phyloP scores from a whole-genome alignment of 2,113 vertebrate genomes.

The Stigmatopora argus region DNA sequence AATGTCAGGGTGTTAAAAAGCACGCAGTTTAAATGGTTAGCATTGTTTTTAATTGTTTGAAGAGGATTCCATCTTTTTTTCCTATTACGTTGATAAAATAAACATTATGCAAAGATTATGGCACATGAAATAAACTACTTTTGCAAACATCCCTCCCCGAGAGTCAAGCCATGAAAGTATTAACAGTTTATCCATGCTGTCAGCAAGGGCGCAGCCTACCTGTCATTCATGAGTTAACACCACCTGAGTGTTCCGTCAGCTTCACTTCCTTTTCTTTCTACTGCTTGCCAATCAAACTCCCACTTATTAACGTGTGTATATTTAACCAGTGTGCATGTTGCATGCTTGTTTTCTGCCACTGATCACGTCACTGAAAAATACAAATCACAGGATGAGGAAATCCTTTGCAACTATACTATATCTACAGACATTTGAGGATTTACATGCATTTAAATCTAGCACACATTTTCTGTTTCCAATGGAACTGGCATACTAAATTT shows the following conservation, averaged over 20 bases:
- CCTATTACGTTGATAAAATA: background rate
- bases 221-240: constrained; percentile 61
- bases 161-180: constrained; percentile 23
- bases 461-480: background rate
- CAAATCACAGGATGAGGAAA: background rate
- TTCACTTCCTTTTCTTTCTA: constrained; percentile 61
- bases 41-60: background rate
- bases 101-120: background rate
- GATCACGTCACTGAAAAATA: background rate
- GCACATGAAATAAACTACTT: background rate
- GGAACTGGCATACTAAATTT: too few relatives aligned
- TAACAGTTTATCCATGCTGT: constrained; percentile 20
- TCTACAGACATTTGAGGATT: background rate
- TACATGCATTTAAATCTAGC: background rate
- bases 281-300: constrained; percentile 56
- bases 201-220: constrained; percentile 32
- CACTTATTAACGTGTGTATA: constrained; percentile 4
- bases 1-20: constrained; percentile 18
- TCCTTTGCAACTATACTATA: background rate
- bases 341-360: background rate
- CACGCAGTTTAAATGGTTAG: background rate
- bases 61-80: background rate
- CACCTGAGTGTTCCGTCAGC: constrained; percentile 63
- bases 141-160: background rate
- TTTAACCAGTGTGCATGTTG: constrained; percentile 5